Evolutionary conservation across 2,888 invertebrate species (phyloP).

Genomic region (Drosophila greeni): DNA sequence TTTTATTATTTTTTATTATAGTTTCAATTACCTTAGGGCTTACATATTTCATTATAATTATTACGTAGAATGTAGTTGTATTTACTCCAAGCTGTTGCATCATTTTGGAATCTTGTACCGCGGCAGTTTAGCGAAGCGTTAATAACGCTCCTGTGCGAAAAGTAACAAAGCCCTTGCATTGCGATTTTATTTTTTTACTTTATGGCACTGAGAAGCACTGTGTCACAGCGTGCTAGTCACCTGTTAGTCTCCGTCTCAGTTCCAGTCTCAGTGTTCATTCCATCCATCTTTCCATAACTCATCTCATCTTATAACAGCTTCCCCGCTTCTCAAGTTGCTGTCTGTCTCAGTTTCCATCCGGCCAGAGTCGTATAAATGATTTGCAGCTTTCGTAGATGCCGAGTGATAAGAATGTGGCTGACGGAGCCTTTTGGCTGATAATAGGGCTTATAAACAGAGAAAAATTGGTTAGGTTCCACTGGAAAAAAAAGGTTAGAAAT

Average conservation of each 20-base stretch:
- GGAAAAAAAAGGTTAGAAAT: background rate
- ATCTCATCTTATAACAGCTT: constrained; percentile 11
- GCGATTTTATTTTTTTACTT: constrained; percentile 1
- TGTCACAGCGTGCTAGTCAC: constrained; percentile 28
- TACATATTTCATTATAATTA: constrained; percentile 6
- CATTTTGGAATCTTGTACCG: constrained; percentile 19
- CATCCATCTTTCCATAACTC: background rate
- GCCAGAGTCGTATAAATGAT: constrained; percentile 30
- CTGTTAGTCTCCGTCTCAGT: constrained; percentile 1
- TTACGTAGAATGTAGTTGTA: background rate
- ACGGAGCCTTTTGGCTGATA: constrained; percentile 2
- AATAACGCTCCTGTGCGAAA: constrained; percentile 27
- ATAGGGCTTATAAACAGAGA: constrained; percentile 6
- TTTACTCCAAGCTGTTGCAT: constrained; percentile 20
- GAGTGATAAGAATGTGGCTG: constrained; percentile 22
- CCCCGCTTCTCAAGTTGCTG: background rate
- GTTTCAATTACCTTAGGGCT: constrained; percentile 4
- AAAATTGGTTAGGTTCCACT: background rate
- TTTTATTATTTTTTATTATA: too few species aligned
- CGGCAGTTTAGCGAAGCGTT: constrained; percentile 23
- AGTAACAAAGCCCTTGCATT: constrained; percentile 14
- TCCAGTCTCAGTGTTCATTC: background rate
- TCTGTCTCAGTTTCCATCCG: constrained; percentile 25
- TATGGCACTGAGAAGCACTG: constrained; percentile 11
- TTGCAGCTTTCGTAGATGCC: constrained; percentile 21